Evolutionary conservation across 2,888 invertebrate genomes (phyloP).

Genomic region (Tupiocoris notatus): DNA sequence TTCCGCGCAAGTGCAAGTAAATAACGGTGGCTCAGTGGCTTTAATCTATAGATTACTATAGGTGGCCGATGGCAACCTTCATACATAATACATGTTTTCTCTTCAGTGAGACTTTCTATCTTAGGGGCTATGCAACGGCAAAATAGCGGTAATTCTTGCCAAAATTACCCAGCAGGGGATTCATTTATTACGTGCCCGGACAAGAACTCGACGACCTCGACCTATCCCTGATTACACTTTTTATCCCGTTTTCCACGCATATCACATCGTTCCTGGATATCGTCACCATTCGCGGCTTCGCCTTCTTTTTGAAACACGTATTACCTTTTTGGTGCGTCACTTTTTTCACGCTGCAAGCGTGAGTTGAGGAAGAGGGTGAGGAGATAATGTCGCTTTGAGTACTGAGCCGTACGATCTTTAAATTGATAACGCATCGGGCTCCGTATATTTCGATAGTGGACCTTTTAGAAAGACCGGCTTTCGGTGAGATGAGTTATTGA

Average conservation of each 20-base stretch:
- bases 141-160: slow-evolving; percentile 1
- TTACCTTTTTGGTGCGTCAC: background rate
- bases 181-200: slow-evolving; percentile 37
- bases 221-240: background rate
- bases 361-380: background rate
- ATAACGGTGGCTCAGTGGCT: background rate
- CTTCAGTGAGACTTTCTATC: slow-evolving; percentile 1
- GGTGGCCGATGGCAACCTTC: background rate
- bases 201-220: slow-evolving; percentile 16
- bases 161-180: slow-evolving; percentile 33
- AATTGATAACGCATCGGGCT: slow-evolving; percentile 24
- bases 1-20: no score
- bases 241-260: background rate
- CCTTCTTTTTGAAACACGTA: background rate
- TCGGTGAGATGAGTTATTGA: slow-evolving; percentile 28
- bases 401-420: background rate
- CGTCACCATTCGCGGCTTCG: background rate
- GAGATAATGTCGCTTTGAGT: slow-evolving; percentile 5
- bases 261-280: background rate
- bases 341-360: background rate
- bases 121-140: slow-evolving; percentile 17
- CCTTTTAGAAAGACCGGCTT: slow-evolving; percentile 7
- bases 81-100: background rate
- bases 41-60: background rate
- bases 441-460: slow-evolving; percentile 33